phyloP scores from a whole-genome alignment of 1,140 invertebrate species.

The Vanessa tameamea region DNA sequence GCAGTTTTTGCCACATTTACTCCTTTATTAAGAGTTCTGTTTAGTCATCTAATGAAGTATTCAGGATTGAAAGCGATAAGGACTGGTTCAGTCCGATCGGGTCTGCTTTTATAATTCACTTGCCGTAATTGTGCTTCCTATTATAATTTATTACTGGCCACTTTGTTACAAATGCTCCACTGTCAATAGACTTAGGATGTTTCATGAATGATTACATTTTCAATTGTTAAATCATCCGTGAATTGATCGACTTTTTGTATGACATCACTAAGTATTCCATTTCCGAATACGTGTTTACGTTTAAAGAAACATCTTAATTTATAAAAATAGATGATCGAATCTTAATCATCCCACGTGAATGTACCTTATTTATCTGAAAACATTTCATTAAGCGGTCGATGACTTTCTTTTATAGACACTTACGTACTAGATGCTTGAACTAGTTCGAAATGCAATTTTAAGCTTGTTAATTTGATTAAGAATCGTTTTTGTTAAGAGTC shows the following conservation, averaged over 20 bases:
- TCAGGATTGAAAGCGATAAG: constrained; percentile 54
- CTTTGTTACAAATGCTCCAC: constrained; percentile 28
- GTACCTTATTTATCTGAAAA: constrained; percentile 38
- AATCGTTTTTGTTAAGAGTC: background rate
- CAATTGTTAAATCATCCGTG: background rate
- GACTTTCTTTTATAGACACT: constrained; percentile 40
- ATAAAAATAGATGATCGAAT: constrained; percentile 42
- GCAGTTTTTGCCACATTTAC: constrained; percentile 48
- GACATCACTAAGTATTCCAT: background rate
- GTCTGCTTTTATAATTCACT: constrained; percentile 39
- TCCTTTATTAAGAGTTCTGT: constrained; percentile 62
- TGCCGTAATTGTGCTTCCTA: constrained; percentile 51
- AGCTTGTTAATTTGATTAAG: constrained; percentile 35
- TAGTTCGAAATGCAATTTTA: constrained; percentile 35
- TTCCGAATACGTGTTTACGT: constrained; percentile 4
- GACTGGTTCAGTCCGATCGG: constrained; percentile 39
- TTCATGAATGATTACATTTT: constrained; percentile 1
- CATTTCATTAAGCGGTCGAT: constrained; percentile 49
- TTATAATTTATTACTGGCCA: constrained; percentile 56
- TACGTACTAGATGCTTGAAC: constrained; percentile 14
- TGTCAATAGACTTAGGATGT: constrained; percentile 14
- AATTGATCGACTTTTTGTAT: background rate
- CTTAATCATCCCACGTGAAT: constrained; percentile 44
- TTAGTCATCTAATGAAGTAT: constrained; percentile 76
- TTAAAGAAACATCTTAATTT: constrained; percentile 22